These are phyloP conservation scores for Eupithecia subfuscata DNA, from an alignment of 2,888 invertebrate genomes.

Conservation along the genomic window DNA sequence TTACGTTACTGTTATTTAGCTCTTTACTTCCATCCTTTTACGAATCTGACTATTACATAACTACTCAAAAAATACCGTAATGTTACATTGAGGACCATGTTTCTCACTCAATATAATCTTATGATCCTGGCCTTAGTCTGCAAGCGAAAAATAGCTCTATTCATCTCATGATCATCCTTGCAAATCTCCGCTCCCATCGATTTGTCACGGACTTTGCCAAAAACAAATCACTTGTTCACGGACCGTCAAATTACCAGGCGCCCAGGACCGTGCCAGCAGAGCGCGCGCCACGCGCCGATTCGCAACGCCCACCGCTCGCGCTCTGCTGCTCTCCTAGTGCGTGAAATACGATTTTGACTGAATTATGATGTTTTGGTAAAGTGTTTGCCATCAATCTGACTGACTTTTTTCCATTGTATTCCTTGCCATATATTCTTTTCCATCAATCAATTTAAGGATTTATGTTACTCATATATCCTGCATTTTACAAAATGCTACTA, in stretches of 20 bases:
- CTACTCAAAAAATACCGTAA: background rate
- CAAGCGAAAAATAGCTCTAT: background rate
- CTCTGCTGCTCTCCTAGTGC: constrained; percentile 57
- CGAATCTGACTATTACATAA: background rate
- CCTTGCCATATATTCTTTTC: background rate
- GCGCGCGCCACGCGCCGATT: constrained; percentile 39
- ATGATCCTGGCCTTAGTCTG: background rate
- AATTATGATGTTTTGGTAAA: constrained; percentile 42
- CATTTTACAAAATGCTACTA: background rate
- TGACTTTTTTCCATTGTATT: background rate
- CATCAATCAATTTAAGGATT: background rate
- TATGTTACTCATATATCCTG: background rate
- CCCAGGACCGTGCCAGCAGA: constrained; percentile 25
- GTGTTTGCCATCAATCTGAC: constrained; percentile 26
- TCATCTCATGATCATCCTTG: constrained; percentile 4
- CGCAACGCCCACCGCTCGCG: constrained; percentile 51
- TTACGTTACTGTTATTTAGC: background rate
- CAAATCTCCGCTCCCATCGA: constrained; percentile 15
- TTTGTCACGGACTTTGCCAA: constrained; percentile 20
- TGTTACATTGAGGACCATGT: background rate
- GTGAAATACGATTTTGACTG: constrained; percentile 62
- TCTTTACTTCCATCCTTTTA: background rate
- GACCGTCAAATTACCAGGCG: constrained; percentile 40
- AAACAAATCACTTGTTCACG: constrained; percentile 36
- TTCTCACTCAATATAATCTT: background rate